These are phyloP conservation scores for Labeo calbasu DNA, from an alignment of 2,797 vertebrate genomes.

Conservation along the genomic window DNA sequence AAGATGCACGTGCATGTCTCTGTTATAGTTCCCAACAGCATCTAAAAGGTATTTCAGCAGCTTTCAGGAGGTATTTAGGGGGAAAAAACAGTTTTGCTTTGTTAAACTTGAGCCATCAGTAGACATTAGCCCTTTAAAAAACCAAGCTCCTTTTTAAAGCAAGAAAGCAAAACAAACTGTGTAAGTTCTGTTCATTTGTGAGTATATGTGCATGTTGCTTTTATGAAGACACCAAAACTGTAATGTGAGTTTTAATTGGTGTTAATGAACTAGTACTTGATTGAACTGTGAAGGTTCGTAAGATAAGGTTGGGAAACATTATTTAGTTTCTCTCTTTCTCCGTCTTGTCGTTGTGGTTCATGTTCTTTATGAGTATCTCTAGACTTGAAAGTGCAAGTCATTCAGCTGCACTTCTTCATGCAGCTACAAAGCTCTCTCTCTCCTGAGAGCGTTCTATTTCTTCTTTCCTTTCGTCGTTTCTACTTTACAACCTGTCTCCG, in stretches of 20 bases:
- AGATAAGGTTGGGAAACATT: not conserved
- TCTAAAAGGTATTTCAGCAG: not conserved
- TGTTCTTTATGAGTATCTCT: constrained; percentile 23
- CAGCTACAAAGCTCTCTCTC: constrained; percentile 37
- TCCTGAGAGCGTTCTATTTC: constrained; percentile 24
- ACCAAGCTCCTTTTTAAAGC: not conserved
- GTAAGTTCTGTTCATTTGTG: not conserved
- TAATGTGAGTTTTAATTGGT: not conserved
- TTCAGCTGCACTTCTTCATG: constrained; percentile 33
- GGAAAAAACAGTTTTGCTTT: not conserved
- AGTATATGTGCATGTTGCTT: not conserved
- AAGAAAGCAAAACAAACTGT: not conserved
- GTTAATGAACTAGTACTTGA: constrained; percentile 3
- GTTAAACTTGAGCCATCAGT: not conserved
- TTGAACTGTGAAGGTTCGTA: not conserved
- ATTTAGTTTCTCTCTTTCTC: constrained; percentile 11
- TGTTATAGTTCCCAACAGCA: not conserved
- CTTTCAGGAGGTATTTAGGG: not conserved
- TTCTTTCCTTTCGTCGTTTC: constrained; percentile 16
- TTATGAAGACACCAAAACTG: not conserved
- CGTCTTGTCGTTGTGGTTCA: constrained; percentile 3
- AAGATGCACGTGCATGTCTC: not conserved
- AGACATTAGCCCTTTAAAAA: no score
- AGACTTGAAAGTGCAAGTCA: constrained; percentile 59
- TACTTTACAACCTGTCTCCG: constrained; percentile 36